phyloP scores from a whole-genome alignment of 2,888 invertebrate species.

The Antitype chi region DNA sequence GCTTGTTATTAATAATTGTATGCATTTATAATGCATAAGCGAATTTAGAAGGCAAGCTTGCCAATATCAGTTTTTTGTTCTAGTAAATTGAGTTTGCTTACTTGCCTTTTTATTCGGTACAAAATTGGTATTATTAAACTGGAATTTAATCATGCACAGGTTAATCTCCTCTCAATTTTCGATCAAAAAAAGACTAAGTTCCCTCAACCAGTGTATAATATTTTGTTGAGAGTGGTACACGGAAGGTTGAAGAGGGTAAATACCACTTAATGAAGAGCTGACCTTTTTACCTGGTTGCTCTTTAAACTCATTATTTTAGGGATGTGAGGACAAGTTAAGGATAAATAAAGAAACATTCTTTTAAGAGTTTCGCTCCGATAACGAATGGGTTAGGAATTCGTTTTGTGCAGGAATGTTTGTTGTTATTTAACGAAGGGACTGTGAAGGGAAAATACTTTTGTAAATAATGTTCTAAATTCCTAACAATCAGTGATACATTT shows the following conservation, averaged over 20 bases:
- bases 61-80: not conserved
- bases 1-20: not conserved
- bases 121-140: not conserved
- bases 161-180: not conserved
- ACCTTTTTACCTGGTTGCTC: conserved; percentile 60
- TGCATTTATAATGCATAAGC: not conserved
- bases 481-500: not conserved
- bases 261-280: conserved; percentile 44
- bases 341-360: conserved; percentile 48
- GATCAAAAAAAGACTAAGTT: conserved; percentile 7
- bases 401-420: conserved; percentile 47
- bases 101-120: not conserved
- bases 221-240: conserved; percentile 19
- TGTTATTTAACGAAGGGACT: conserved; percentile 13
- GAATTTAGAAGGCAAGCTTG: not conserved
- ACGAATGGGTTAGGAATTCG: conserved; percentile 45
- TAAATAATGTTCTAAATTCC: conserved; percentile 21
- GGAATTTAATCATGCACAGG: conserved; percentile 3
- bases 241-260: conserved; percentile 19
- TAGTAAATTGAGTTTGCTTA: not conserved
- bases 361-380: conserved; percentile 27
- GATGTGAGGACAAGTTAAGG: conserved; percentile 20
- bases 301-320: conserved; percentile 47
- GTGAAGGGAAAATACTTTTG: conserved; percentile 15
- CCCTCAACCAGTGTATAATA: conserved; percentile 30